Conservation (phyloP, 2,888 invertebrate genomes). For the Limnephilus lunatus region DNA sequence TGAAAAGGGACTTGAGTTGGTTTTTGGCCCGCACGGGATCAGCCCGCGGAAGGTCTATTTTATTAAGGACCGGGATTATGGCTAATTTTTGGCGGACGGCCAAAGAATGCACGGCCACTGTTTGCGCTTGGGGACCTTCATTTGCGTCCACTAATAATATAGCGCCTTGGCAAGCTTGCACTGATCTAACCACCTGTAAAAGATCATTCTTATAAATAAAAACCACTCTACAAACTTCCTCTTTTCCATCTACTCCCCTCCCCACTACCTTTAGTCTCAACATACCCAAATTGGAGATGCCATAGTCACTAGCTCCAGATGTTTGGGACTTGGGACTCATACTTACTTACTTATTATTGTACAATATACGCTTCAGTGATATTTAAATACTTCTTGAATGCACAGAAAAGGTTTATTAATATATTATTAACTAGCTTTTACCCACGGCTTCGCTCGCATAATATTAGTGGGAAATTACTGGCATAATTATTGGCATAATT, state of each 20-base stretch:
- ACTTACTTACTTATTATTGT: too few relatives aligned
- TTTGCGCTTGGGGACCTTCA: conserved; percentile 97
- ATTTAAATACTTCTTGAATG: too few relatives aligned
- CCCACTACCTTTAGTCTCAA: too few relatives aligned
- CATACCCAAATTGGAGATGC: too few relatives aligned
- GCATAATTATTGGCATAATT: too few relatives aligned
- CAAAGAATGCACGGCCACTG: conserved; percentile 96
- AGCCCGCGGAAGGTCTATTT: conserved; percentile 96
- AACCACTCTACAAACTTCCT: not conserved
- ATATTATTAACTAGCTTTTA: too few relatives aligned
- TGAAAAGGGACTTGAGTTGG: conserved; percentile 90
- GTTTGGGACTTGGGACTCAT: too few relatives aligned
- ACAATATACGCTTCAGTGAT: too few relatives aligned
- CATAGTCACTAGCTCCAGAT: too few relatives aligned
- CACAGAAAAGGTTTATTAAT: not conserved
- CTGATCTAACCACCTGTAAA: conserved; percentile 86
- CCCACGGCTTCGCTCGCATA: too few relatives aligned
- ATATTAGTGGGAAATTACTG: too few relatives aligned
- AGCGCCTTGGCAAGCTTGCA: conserved; percentile 96
- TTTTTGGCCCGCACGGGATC: conserved; percentile 88
- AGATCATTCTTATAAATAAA: not conserved
- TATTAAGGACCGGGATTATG: conserved; percentile 96
- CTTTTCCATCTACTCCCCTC: too few relatives aligned
- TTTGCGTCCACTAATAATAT: conserved; percentile 97
- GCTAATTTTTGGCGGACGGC: conserved; percentile 89